Conservation (phyloP, 2,888 invertebrate genomes). For the Platycnemis pennipes region DNA sequence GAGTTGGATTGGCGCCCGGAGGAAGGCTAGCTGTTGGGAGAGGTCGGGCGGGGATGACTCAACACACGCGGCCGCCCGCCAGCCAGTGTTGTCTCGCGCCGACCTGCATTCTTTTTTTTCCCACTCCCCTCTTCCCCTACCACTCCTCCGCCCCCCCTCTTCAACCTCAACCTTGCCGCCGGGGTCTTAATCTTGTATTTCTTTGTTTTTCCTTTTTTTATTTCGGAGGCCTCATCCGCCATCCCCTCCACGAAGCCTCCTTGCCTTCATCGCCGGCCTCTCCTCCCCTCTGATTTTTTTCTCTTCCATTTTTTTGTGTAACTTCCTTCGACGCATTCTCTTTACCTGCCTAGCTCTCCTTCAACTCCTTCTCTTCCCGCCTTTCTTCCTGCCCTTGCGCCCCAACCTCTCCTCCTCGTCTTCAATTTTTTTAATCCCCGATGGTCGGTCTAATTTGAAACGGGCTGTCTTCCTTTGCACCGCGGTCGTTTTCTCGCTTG, state of each 20-base stretch:
- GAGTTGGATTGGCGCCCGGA: slow-evolving; percentile 46
- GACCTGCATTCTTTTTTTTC: not conserved
- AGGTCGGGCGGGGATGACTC: slow-evolving; percentile 52
- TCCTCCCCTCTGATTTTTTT: not conserved
- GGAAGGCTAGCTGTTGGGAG: slow-evolving; percentile 50
- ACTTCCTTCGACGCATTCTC: not conserved
- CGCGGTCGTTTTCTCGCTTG: slow-evolving; percentile 42
- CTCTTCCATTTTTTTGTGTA: not conserved
- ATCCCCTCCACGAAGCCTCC: not conserved
- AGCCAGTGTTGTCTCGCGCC: slow-evolving; percentile 45
- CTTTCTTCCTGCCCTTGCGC: not conserved
- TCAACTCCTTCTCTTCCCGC: not conserved
- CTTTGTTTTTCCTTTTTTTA: not conserved
- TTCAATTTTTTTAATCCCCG: not conserved
- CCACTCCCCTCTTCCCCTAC: not conserved
- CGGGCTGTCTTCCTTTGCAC: slow-evolving; percentile 59
- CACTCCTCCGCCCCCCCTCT: not conserved
- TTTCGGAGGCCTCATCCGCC: not conserved
- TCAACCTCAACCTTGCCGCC: not conserved
- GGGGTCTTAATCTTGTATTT: not conserved
- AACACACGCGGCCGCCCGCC: slow-evolving; percentile 31
- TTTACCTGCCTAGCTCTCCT: not conserved
- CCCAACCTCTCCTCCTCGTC: slow-evolving; percentile 11
- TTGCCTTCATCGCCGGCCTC: not conserved
- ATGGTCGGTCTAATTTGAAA: slow-evolving; percentile 56